Evolutionary conservation across 2,113 vertebrate species (phyloP).

Genomic region (Hydropotes inermis): DNA sequence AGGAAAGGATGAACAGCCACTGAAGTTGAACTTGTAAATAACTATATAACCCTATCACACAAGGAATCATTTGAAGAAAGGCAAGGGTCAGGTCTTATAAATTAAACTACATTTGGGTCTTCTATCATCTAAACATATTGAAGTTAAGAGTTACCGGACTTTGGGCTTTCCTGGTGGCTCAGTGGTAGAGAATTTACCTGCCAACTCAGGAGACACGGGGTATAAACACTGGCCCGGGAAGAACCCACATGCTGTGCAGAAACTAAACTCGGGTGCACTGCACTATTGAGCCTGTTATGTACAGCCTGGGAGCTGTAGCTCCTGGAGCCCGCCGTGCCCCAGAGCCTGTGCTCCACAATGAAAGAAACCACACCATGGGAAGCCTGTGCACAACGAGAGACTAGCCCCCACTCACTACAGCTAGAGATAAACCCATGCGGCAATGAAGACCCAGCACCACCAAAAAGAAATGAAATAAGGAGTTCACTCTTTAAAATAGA

Average conservation of each 20-base stretch:
- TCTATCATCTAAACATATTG: background rate
- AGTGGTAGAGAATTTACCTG: background rate
- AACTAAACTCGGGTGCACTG: fast-evolving
- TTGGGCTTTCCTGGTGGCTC: background rate
- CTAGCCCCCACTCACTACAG: background rate
- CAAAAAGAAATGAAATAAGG: background rate
- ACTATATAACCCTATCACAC: background rate
- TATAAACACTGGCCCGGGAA: background rate
- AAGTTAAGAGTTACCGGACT: background rate
- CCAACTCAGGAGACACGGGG: background rate
- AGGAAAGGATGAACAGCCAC: background rate
- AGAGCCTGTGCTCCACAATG: background rate
- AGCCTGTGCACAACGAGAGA: background rate
- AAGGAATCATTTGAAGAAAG: slow-evolving; percentile 19
- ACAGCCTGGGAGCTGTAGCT: fast-evolving
- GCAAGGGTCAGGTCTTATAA: slow-evolving; percentile 17
- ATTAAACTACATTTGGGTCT: slow-evolving; percentile 12
- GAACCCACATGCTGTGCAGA: background rate
- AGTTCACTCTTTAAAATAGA: background rate
- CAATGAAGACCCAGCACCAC: background rate
- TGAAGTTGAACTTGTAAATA: slow-evolving; percentile 32
- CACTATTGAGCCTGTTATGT: background rate
- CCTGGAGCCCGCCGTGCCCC: background rate
- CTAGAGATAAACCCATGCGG: background rate
- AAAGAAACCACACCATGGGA: background rate